Evolutionary conservation across 1,140 invertebrate genomes (phyloP), one percentile per base, ranked within the genome.

Genomic region (Drosophila dunni): DNA sequence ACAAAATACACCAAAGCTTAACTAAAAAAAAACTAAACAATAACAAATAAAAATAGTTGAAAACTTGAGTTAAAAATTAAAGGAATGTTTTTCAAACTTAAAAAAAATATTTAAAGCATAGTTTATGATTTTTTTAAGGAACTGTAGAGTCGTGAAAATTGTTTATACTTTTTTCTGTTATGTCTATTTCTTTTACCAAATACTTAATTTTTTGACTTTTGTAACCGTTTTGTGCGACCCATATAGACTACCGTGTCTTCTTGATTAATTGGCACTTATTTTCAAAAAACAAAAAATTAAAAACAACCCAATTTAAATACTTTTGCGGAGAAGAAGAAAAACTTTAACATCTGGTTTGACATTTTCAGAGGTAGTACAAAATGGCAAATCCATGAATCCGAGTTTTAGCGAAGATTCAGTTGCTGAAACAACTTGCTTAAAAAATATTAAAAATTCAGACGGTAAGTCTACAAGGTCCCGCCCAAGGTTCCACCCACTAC

Each of bases 381-480:
- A 92, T 83, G 93, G 92, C 67, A 92, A 93, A 91, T 93, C 93
- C 92, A 91, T 95, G 90, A 95, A 96, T 93, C 94, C 95, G 65
- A 95, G 95, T 93, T 95, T 95, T 92, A 96, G 95, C 92, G 95
- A 96, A 93, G 96, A 96, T 93, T 96, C 95, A 69, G 95, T 96
- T 80, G 94, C 95, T 78, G 96, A 96, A 91, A 96, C 95, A 71
- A 94, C 95, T 80, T 93, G 96, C 91, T 95, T 94, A 90, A 96
- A 96, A 93, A 96, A 95, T 94, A 96, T 96, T 93, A 96, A 95
- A 94, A 96, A 96, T 94, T 96, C 96, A 72, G 96, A 96, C 93
- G 96, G 96, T 96, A 95, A 95, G 95, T 94, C 84, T 89, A 89
- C 67, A 89, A 89, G 84, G 81, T 86, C 82, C 79, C 76, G 64